Percentiles rank a stretch among this genome's conserved stretches.
These are phyloP conservation scores for Anadara kagoshimensis DNA, from an alignment of 1,140 invertebrate genomes.

Conservation along the genomic window DNA sequence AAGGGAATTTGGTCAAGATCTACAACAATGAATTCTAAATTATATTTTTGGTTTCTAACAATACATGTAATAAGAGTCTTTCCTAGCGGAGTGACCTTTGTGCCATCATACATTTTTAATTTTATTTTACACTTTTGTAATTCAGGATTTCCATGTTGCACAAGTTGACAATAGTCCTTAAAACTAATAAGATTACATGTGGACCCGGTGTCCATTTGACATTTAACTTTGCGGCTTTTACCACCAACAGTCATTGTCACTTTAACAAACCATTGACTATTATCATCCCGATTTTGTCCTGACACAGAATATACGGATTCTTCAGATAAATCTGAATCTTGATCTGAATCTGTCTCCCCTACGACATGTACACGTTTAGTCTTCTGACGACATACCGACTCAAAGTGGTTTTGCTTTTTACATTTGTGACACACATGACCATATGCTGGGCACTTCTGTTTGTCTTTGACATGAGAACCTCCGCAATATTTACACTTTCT, in stretches of 20 bases:
- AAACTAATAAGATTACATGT: slow-evolving; percentile 20
- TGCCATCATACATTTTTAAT: slow-evolving; percentile 17
- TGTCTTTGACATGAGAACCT: not conserved
- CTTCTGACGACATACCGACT: not conserved
- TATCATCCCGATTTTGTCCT: not conserved
- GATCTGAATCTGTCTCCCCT: not conserved
- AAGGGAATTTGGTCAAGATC: slow-evolving; percentile 13
- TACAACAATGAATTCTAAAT: slow-evolving; percentile 2
- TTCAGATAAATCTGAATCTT: not conserved
- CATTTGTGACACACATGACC: slow-evolving; percentile 3
- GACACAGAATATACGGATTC: not conserved
- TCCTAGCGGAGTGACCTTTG: not conserved
- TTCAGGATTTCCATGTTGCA: not conserved
- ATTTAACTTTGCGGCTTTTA: not conserved
- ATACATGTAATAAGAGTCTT: not conserved
- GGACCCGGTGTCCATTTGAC: slow-evolving; percentile 22
- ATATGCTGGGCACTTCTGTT: slow-evolving; percentile 10
- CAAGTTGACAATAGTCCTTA: not conserved
- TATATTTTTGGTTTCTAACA: not conserved
- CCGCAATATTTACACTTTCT: slow-evolving; percentile 6
- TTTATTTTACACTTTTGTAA: not conserved
- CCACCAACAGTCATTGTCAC: slow-evolving; percentile 1
- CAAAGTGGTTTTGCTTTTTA: slow-evolving; percentile 8
- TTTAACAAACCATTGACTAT: slow-evolving; percentile 15
- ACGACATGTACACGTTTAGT: not conserved